Evolutionary conservation across 2,113 vertebrate species (phyloP), one percentile per base, ranked within the genome.

Genomic region (Melierax canorus): DNA sequence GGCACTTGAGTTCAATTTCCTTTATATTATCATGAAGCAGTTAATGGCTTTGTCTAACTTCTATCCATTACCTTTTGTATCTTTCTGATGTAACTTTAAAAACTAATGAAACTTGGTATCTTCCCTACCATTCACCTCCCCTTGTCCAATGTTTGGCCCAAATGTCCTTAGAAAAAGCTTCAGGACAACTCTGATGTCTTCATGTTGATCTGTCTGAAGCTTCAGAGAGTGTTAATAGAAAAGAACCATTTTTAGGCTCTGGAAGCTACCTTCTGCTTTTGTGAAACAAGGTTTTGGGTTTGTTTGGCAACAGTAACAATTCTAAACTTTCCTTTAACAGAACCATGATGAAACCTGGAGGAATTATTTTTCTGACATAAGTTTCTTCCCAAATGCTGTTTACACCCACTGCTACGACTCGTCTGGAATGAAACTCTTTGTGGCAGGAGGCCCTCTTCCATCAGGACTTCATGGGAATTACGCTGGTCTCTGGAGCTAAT

Each of bases 301-400:
- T 51, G 12, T 59, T 74, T 88, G 30, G 7, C 73, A 68, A 55
- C 45, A 88, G 15, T 95, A 96, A 95, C 5, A 2, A 91, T 48
- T 75, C 27, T 92, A 34, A 88, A 62, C 26, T 96, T 98, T 96
- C 63, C 80, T 90, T 67, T 92, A 69, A 78, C 97, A 99, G 99
- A 99, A 99, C 97, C 99, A 99, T 71, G 99, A 99, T 55, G 99
- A 99, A 97, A 99, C 99, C 32, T 48, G 48, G 48, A 48, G 48
- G 48, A 48, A 48, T 48, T 48, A 48, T 48, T 48, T 48, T 48
- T 48, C 48, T 48, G 48, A 48, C 48, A 48, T 48, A 48, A 48
- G 48, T 48, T 48, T 48, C 48, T 48, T 48, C 48, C 48, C 48
- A 48, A 48, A 48, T 48, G 48, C 48, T 48, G 48, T 48, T 48